Evolutionary conservation across 1,140 invertebrate species (phyloP).

Genomic region (Manduca sexta): DNA sequence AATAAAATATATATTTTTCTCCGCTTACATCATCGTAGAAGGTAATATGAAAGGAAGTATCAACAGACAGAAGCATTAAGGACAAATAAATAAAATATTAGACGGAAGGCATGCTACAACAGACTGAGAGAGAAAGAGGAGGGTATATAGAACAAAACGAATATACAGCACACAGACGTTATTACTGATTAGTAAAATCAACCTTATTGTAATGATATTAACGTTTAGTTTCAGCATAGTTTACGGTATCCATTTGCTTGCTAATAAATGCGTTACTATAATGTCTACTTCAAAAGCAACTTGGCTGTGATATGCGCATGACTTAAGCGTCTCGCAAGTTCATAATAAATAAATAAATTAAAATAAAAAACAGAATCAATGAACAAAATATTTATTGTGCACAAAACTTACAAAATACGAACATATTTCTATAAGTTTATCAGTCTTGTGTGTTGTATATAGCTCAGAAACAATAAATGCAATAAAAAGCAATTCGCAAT

Average conservation of each 20-base stretch:
- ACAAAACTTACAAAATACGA: slow-evolving; percentile 66
- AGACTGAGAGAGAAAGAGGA: slow-evolving; percentile 52
- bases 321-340: background rate
- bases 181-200: slow-evolving; percentile 12
- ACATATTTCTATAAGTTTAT: slow-evolving; percentile 55
- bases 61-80: background rate
- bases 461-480: slow-evolving; percentile 64
- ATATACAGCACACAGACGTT: slow-evolving; percentile 54
- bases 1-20: slow-evolving; percentile 1
- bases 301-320: background rate
- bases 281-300: slow-evolving; percentile 7
- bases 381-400: slow-evolving; percentile 68
- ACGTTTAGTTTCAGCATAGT: background rate
- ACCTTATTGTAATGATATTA: background rate
- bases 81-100: background rate
- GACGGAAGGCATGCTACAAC: slow-evolving; percentile 28
- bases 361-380: slow-evolving; percentile 48
- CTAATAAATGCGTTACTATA: slow-evolving; percentile 24
- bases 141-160: slow-evolving; percentile 13
- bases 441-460: slow-evolving; percentile 72
- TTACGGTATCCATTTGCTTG: slow-evolving; percentile 47
- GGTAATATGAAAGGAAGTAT: background rate
- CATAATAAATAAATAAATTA: slow-evolving; percentile 2
- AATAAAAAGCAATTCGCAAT: slow-evolving; percentile 52
- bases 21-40: background rate